Evolutionary conservation across 2,113 vertebrate species (phyloP).

Genomic region (Tiliqua scincoides): DNA sequence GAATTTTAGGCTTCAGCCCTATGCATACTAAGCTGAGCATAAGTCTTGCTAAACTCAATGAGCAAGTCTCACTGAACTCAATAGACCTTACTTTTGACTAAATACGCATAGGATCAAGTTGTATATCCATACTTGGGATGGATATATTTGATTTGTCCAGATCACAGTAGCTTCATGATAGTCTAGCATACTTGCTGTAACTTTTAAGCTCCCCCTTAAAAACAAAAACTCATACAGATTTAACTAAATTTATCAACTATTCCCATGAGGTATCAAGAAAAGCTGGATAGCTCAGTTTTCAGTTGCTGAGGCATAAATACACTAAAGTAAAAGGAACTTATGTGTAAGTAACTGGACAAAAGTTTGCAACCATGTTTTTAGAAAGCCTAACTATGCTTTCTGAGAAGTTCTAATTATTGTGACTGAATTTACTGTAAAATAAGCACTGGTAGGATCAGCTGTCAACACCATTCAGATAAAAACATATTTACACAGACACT

Average conservation of each 20-base stretch:
- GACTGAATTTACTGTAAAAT: background rate
- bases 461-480: background rate
- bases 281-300: background rate
- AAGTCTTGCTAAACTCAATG: background rate
- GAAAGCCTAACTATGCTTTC: conserved; percentile 1
- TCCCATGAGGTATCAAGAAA: conserved; percentile 46
- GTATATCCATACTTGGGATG: background rate
- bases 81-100: background rate
- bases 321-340: background rate
- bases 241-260: conserved; percentile 31
- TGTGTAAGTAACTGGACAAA: background rate
- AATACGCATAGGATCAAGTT: background rate
- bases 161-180: background rate
- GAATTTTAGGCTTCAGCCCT: background rate
- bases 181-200: background rate
- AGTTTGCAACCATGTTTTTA: background rate
- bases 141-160: background rate
- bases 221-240: background rate
- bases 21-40: background rate
- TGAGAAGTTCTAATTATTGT: background rate
- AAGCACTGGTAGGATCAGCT: background rate
- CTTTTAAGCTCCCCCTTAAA: background rate
- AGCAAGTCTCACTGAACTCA: background rate
- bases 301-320: background rate
- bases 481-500: background rate